phyloP scores from a whole-genome alignment of 2,888 invertebrate species.

The Cartodere bifasciata region DNA sequence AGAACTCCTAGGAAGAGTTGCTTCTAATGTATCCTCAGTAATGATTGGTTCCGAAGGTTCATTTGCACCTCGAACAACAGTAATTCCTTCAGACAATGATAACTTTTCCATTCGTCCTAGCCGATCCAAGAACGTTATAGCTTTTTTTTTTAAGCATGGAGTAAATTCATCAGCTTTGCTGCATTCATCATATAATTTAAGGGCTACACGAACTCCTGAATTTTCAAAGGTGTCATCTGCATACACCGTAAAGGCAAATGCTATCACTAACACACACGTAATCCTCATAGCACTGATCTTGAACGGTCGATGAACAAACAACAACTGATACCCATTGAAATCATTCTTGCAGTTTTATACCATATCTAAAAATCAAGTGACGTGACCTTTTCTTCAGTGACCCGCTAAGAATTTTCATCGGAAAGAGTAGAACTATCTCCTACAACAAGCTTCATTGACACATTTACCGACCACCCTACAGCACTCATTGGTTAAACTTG shows the following conservation, averaged over 20 bases:
- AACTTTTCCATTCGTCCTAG: slow-evolving; percentile 56
- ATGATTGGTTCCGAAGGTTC: slow-evolving; percentile 29
- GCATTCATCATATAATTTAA: slow-evolving; percentile 69
- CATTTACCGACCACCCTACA: slow-evolving; percentile 33
- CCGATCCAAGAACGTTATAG: slow-evolving; percentile 65
- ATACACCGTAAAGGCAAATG: slow-evolving; percentile 24
- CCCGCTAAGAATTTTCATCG: slow-evolving; percentile 26
- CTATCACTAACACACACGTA: slow-evolving; percentile 29
- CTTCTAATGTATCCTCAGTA: slow-evolving; percentile 58
- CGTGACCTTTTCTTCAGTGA: slow-evolving; percentile 33
- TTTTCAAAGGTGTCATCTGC: slow-evolving; percentile 32
- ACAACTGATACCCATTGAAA: slow-evolving; percentile 29
- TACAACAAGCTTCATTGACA: slow-evolving; percentile 26
- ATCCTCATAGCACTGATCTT: slow-evolving; percentile 21
- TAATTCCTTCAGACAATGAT: slow-evolving; percentile 51
- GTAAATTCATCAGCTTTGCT: slow-evolving; percentile 54
- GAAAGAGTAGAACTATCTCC: slow-evolving; percentile 13
- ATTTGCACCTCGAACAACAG: slow-evolving; percentile 45
- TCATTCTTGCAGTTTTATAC: slow-evolving; percentile 31
- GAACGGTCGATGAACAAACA: slow-evolving; percentile 20
- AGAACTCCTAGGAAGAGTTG: slow-evolving; percentile 50
- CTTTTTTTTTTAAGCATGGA: slow-evolving; percentile 70
- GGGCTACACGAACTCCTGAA: slow-evolving; percentile 50
- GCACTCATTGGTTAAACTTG: slow-evolving; percentile 28
- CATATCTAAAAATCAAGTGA: slow-evolving; percentile 9